Evolutionary conservation across 1,140 invertebrate genomes (phyloP).

Genomic region (Cydia fagiglandana): DNA sequence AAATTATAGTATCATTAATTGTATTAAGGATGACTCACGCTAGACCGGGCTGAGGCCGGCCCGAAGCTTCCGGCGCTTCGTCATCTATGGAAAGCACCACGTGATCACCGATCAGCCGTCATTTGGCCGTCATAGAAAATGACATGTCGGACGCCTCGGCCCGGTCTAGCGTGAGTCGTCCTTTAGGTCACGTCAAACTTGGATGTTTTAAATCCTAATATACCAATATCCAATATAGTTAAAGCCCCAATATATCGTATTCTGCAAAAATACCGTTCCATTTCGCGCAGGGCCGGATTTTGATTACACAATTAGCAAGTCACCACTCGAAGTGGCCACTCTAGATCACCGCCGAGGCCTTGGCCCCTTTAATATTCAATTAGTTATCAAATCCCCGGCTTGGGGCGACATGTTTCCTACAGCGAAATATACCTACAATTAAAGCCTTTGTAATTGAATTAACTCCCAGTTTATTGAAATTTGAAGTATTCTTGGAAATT

Average conservation of each 20-base stretch:
- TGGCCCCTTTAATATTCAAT: slow-evolving; percentile 13
- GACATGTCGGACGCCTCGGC: no score
- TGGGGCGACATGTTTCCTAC: slow-evolving; percentile 9
- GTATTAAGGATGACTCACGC: no score
- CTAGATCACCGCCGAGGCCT: neutral
- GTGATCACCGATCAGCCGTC: no score
- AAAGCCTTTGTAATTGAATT: no score
- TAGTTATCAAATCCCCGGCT: slow-evolving; percentile 11
- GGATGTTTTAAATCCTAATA: no score
- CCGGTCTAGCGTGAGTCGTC: no score
- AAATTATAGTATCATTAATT: no score
- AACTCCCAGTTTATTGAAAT: neutral
- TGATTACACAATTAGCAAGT: neutral
- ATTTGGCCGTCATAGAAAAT: no score
- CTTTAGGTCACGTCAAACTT: no score
- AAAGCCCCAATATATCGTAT: neutral
- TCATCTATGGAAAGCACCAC: no score
- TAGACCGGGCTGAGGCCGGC: no score
- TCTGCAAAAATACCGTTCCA: neutral
- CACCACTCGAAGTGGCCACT: neutral
- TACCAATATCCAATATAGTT: neutral
- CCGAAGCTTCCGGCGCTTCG: no score
- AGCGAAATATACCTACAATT: neutral
- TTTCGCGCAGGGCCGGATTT: neutral
- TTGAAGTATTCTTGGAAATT: neutral